Evolutionary conservation across 2,888 invertebrate genomes (phyloP), one percentile per base, ranked within the genome.

Genomic region (Philhelius pedissequus): DNA sequence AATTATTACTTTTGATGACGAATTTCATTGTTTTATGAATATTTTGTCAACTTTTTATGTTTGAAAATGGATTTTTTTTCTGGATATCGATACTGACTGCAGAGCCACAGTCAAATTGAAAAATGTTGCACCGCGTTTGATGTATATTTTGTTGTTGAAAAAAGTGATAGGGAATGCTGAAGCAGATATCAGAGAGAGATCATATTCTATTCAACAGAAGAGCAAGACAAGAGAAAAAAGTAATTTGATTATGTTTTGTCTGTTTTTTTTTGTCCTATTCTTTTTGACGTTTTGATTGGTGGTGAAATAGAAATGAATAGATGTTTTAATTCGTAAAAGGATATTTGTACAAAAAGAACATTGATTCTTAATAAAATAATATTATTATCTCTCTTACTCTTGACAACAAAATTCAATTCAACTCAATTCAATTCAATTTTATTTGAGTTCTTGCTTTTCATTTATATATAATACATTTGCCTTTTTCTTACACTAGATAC

Each of bases 91-190:
- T 20, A 48, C 13, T 13, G 13, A 35, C 45, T 9, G 62, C 52
- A 76, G 58, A 58, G 52, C 66, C 66, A 71, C 60, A 71, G 66
- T 52, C 71, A 77, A 64, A 82, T 71, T 71, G 58, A 32, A 71
- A 75, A 76, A 81, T 70, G 80, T 70, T 75, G 64, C 69, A 75
- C 80, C 75, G 25, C 58, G 6, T 30, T 30, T 30, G n/a, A 1
- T n/a, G 22, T 35, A n/a, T 3, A 4, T 22, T 43, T 30, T 58
- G 9, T 62, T 50, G 43, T 56, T 50, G 54, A 54, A 45, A 56
- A 15, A 40, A 27, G 30, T 45, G 38, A 38, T 35, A 58, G 11
- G 7, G n/a, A n/a, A n/a, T n/a, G n/a, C n/a, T n/a, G n/a, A n/a
- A n/a, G n/a, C n/a, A 27, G 1, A 52, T 15, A 30, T 0, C 4